Base-by-base conservation (phyloP, 2,888 invertebrate species). In the Dicycla oo region DNA sequence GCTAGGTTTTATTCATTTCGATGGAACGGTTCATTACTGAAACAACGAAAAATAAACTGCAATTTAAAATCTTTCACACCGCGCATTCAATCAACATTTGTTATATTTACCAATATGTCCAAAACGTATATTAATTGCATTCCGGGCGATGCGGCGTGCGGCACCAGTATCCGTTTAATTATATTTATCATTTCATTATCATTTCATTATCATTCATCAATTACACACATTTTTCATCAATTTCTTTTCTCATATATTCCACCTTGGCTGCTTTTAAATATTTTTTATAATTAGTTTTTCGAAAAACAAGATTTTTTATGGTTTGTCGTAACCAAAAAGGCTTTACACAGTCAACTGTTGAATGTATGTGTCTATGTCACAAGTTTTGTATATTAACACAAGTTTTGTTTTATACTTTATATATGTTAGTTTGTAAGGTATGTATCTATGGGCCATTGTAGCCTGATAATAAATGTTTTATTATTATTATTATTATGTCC, bases 151-250 rank as follows among this genome's bases (percentile, higher is more conserved):
- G 61, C 47, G 23, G 26, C n/a, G 40, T 18, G 8, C 23, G 20
- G 11, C 38, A 18, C 10, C 40, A 38, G 13, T 54, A 30, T 43
- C n/a, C 10, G 38, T 49, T 71, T 51, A 47, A 58, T 65, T 73
- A 38, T 51, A 47, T 51, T 65, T 73, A 38, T n/a, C 26, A 34
- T 60, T 53, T 57, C 68, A 71, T 71, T 71, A 38, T n/a, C 26
- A 34, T 60, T 53, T 57, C 68, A 71, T n/a, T n/a, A 38, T n/a
- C 26, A 34, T 60, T 53, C n/a, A n/a, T 57, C 68, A 71, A 71
- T 71, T 60, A 34, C 57, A 15, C 45, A 58, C 7, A 23, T 51
- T 70, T 51, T 69, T 8, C 54, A 66, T 54, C 15, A 69, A 53
- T 43, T 45, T 43, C 4, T 18, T 20, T 23, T 10, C 26, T 34